Percentiles rank a stretch among this genome's conserved stretches.
These are phyloP conservation scores for Caerostris extrusa DNA, from an alignment of 1,140 invertebrate species.

Conservation along the genomic window DNA sequence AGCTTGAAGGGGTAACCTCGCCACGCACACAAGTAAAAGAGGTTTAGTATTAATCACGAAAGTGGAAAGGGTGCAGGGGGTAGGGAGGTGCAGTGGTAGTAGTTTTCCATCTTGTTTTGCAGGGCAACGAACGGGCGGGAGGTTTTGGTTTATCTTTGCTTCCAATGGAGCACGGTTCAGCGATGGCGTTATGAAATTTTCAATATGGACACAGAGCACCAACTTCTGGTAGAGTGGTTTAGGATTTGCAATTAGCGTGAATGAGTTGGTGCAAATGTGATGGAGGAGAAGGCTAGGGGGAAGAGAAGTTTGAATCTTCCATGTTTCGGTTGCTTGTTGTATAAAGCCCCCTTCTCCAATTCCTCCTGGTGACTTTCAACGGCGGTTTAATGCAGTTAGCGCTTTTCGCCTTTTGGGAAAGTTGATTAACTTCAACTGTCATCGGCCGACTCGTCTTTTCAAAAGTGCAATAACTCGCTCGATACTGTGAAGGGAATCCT, in stretches of 20 bases:
- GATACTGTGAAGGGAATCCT: conserved; percentile 44
- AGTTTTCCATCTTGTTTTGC: conserved; percentile 60
- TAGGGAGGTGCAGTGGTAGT: neutral
- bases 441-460: conserved; percentile 65
- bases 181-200: conserved; percentile 76
- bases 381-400: conserved; percentile 76
- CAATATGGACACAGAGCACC: conserved; percentile 71
- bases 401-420: conserved; percentile 66
- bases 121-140: neutral
- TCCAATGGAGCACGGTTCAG: conserved; percentile 72
- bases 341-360: conserved; percentile 38
- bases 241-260: conserved; percentile 77
- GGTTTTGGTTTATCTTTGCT: conserved; percentile 76
- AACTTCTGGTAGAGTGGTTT: conserved; percentile 69
- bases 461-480: conserved; percentile 73
- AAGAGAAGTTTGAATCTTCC: conserved; percentile 17
- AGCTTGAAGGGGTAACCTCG: conserved; percentile 20
- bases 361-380: conserved; percentile 71
- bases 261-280: conserved; percentile 62
- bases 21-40: conserved; percentile 46
- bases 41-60: conserved; percentile 71
- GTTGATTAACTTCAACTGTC: conserved; percentile 77
- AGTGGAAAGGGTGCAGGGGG: neutral
- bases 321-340: conserved; percentile 31
- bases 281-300: neutral